A percentile compares a stretch with the other conserved stretches of the same genome.
phyloP scores from a whole-genome alignment of 2,113 vertebrate genomes.

The Daubentonia madagascariensis region DNA sequence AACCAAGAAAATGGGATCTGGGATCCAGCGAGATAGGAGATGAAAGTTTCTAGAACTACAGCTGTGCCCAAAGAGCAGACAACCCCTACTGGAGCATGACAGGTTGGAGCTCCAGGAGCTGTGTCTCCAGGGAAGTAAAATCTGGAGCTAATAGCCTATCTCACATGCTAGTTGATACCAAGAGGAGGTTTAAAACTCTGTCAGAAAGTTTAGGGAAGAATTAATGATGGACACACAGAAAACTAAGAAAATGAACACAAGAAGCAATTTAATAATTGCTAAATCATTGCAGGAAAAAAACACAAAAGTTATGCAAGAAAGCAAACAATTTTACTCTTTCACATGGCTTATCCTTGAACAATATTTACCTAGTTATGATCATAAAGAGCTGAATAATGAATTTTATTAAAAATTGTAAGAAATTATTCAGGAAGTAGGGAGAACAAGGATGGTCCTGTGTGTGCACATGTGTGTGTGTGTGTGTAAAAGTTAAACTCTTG shows the following conservation, averaged over 20 bases:
- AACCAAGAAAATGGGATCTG: background rate
- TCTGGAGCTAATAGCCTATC: background rate
- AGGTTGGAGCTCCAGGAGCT: accelerated
- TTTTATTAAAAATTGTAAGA: background rate
- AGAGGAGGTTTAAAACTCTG: background rate
- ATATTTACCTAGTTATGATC: background rate
- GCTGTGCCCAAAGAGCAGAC: background rate
- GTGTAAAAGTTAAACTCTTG: background rate
- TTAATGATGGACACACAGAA: background rate
- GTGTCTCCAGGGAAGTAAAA: background rate
- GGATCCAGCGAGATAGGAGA: background rate
- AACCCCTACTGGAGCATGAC: background rate
- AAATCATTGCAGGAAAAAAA: background rate
- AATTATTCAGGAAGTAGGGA: background rate
- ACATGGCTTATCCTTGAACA: background rate
- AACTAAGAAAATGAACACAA: background rate
- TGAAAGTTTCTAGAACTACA: background rate
- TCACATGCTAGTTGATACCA: too few relatives aligned
- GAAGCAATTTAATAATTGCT: background rate
- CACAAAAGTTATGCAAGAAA: background rate
- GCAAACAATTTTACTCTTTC: background rate
- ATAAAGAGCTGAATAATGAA: background rate
- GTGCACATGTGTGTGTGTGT: background rate
- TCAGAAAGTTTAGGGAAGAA: background rate
- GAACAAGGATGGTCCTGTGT: background rate